Percentiles rank a stretch among this genome's conserved stretches.
Evolutionary conservation across 2,797 vertebrate species (phyloP).

Genomic region (Epinephelus coioides): DNA sequence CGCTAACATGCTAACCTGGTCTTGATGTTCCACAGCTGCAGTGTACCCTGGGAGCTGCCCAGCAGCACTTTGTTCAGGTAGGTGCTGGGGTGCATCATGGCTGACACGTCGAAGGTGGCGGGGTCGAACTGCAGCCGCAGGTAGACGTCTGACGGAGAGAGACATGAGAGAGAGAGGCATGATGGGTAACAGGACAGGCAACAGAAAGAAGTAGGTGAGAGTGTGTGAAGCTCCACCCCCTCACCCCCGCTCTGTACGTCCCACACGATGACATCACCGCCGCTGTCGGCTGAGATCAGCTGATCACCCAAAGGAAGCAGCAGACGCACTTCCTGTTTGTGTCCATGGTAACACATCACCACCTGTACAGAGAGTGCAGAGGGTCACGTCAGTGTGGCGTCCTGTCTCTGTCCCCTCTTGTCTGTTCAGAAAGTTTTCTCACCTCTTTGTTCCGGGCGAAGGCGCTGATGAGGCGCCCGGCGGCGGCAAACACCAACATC

Average conservation of each 20-base stretch:
- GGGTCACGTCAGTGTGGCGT: too few relatives aligned
- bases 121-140: conserved; percentile 91
- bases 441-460: conserved; percentile 94
- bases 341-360: conserved; percentile 91
- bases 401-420: too few relatives aligned
- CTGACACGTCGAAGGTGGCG: conserved; percentile 89
- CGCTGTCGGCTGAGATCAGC: conserved; percentile 91
- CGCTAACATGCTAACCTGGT: conserved; percentile 81
- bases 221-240: background rate
- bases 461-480: conserved; percentile 87
- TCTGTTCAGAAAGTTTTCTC: background rate
- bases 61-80: conserved; percentile 98
- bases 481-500: conserved; percentile 92
- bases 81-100: conserved; percentile 95
- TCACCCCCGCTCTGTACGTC: conserved; percentile 80
- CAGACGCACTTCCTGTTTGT: conserved; percentile 90
- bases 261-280: conserved; percentile 93
- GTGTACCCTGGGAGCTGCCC: conserved; percentile 92
- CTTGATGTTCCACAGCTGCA: conserved; percentile 98
- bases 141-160: conserved; percentile 88
- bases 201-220: background rate
- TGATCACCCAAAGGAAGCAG: conserved; percentile 96
- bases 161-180: conserved; percentile 8
- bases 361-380: conserved; percentile 80
- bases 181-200: background rate